These are phyloP conservation scores for Oreochromis niloticus DNA, from an alignment of 2,113 vertebrate species.

Conservation along the genomic window DNA sequence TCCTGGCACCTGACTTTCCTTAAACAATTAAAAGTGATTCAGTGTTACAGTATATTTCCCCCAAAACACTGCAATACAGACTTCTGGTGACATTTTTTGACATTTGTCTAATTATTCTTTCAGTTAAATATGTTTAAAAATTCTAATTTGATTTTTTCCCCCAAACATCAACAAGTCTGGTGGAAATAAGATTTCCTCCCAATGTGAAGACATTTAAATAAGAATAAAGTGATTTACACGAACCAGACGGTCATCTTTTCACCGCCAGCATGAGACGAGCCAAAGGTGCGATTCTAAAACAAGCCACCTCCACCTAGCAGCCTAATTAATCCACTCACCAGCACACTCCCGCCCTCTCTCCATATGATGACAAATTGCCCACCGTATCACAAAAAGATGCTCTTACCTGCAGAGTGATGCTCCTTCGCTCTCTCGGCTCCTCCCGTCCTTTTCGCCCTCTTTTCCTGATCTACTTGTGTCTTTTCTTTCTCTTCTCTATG, in stretches of 20 bases:
- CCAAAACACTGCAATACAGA: background rate
- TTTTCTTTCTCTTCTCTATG: constrained; percentile 56
- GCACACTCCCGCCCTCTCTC: background rate
- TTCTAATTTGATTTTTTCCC: background rate
- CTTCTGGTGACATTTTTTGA: background rate
- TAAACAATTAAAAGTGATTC: background rate
- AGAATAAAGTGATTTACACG: background rate
- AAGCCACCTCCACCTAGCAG: constrained; percentile 38
- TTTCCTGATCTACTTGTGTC: constrained; percentile 42
- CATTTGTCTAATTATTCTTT: background rate
- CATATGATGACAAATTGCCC: constrained; percentile 8
- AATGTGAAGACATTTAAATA: background rate
- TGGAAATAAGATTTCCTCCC: background rate
- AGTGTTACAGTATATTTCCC: background rate
- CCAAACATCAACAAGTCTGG: background rate
- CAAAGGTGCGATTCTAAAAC: constrained; percentile 36
- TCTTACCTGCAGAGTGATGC: constrained; percentile 62
- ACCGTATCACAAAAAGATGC: background rate
- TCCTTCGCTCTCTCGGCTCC: constrained; percentile 18
- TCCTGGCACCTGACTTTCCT: background rate
- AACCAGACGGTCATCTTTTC: background rate
- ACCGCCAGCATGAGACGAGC: background rate
- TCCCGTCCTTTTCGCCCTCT: background rate
- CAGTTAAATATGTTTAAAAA: background rate
- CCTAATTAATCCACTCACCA: constrained; percentile 37